Evolutionary conservation across 2,888 invertebrate genomes (phyloP), one percentile per base, ranked within the genome.

Genomic region (Agrenia bidenticulata): DNA sequence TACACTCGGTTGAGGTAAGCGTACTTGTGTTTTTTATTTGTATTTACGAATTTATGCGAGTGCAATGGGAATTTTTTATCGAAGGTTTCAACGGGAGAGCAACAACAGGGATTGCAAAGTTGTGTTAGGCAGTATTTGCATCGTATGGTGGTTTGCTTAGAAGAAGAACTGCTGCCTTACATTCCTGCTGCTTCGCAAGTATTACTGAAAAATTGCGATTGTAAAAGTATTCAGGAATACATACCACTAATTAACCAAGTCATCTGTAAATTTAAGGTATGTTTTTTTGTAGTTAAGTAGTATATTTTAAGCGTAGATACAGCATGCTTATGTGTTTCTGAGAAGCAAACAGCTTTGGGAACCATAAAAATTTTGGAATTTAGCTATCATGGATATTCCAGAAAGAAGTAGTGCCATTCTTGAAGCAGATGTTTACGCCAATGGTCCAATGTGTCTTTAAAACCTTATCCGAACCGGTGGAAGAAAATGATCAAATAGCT

Each of bases 71-170:
- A n/a, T 51, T 51, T 27, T 23, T 50, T 13, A 1, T 37, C 9
- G 27, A 5, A 60, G 56, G 54, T 61, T n/a, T 63, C 67, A n/a
- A 26, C 56, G 50, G 62, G 51, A 32, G 71, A 70, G 19, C 54
- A 65, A 2, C 53, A 68, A 24, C 59, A 69, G 17, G 50, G 77
- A 41, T 69, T 82, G 15, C 79, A 81, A 63, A 79, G 81, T 53
- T 83, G 82, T 4, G 80, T 84, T 15, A 79, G 85, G 1, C 84
- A 84, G 77, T 83, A 82, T 75, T 77, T 84, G 63, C 84, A 85
- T 77, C 80, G 85, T 27, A 82, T 85, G 81, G 83, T 85, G 23
- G 83, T 85, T 24, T 85, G 85, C 73, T 76, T 85, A 66, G 84
- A 84, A 70, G 81, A 79, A 32, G 84, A 84, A 73, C 77, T 85